Conservation (phyloP, 1,140 invertebrate genomes). For the Platorchestia sp. region DNA sequence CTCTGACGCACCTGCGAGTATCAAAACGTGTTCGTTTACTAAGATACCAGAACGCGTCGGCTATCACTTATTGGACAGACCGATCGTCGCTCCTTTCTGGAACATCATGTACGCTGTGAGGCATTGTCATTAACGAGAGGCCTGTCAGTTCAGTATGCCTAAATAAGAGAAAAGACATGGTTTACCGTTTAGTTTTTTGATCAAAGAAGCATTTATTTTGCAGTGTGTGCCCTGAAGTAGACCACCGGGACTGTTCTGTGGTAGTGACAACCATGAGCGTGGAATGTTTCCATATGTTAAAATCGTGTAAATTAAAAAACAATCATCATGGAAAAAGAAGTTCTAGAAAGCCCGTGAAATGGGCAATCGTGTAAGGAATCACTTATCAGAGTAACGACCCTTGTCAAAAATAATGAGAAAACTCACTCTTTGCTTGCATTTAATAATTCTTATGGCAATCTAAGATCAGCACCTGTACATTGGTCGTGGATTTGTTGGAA, state of each 20-base stretch:
- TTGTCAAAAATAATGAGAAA: background rate
- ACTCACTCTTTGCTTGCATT: background rate
- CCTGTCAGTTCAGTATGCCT: background rate
- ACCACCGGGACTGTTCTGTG: background rate
- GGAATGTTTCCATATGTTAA: background rate
- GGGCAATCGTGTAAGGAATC: background rate
- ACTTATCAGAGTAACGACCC: background rate
- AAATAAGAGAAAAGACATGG: background rate
- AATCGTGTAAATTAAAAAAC: background rate
- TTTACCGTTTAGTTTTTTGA: background rate
- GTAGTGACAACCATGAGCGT: background rate
- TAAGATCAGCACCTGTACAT: background rate
- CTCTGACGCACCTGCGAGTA: background rate
- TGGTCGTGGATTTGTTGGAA: background rate
- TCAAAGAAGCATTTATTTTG: background rate
- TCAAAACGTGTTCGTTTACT: background rate
- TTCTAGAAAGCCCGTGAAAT: background rate
- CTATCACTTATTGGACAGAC: background rate
- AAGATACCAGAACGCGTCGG: background rate
- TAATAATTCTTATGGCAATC: background rate
- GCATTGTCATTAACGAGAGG: background rate
- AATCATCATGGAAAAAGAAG: background rate
- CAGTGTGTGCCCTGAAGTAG: background rate
- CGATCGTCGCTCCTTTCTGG: background rate
- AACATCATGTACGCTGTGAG: background rate